A percentile compares a stretch with the other conserved stretches of the same genome.
Conservation (phyloP, 2,888 invertebrate genomes). For the Habrosyne pyritoides region DNA sequence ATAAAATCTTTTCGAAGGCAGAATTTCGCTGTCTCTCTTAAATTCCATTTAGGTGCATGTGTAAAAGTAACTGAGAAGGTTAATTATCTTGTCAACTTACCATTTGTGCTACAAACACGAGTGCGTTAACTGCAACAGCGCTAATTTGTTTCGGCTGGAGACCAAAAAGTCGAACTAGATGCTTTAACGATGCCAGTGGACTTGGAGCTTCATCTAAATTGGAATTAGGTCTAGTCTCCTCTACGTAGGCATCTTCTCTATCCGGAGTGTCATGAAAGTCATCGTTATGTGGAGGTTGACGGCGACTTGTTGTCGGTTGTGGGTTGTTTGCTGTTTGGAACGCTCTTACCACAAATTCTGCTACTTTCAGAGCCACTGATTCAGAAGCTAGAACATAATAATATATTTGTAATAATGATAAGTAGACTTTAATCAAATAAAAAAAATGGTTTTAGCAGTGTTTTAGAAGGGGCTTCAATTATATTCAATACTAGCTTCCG, state of each 20-base stretch:
- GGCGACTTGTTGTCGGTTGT: constrained; percentile 27
- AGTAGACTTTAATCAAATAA: too few relatives aligned
- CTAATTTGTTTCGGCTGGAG: constrained; percentile 90
- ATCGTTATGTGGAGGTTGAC: constrained; percentile 35
- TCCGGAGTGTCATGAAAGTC: constrained; percentile 34
- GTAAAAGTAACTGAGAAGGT: not conserved
- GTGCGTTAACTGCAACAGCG: constrained; percentile 91
- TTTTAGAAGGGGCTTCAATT: too few relatives aligned
- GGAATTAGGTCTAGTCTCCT: constrained; percentile 49
- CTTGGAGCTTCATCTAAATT: constrained; percentile 79
- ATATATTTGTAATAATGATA: too few relatives aligned
- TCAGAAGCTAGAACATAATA: constrained; percentile 75
- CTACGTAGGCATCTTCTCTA: constrained; percentile 39
- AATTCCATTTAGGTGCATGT: not conserved
- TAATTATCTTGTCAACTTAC: constrained; percentile 73
- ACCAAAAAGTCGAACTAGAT: constrained; percentile 88
- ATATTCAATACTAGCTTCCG: too few relatives aligned
- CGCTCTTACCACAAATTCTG: constrained; percentile 74
- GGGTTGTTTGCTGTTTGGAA: constrained; percentile 60
- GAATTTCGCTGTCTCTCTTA: too few relatives aligned
- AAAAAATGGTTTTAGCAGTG: too few relatives aligned
- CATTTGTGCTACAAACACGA: constrained; percentile 93
- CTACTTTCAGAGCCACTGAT: constrained; percentile 73
- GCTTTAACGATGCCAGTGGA: constrained; percentile 65
- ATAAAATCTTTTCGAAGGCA: too few relatives aligned